Evolutionary conservation across 2,797 vertebrate species (phyloP), one percentile per base, ranked within the genome.

Genomic region (Allobates femoralis): DNA sequence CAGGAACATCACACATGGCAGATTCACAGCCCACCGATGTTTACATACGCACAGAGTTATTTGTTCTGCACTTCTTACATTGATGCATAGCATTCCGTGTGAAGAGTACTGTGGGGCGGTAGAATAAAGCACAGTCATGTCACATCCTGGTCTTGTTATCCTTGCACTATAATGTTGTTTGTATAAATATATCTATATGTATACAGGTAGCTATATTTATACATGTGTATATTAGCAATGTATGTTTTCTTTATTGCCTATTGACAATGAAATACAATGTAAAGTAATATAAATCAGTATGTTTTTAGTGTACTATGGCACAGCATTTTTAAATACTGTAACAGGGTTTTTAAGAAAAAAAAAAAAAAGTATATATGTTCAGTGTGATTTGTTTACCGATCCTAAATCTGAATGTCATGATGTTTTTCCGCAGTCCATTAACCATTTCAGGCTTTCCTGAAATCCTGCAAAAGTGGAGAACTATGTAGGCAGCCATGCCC

Each of bases 101-200:
- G 93, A 96, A 96, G 96, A 98, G 96, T 97, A 98, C 98, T 99
- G 98, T 98, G 97, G 58, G 64, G 50, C 60, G 97, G 94, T 90
- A 94, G 91, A 91, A 94, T 90, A 93, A 95, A 95, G 95, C 97
- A 97, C 97, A 96, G 95, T 96, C 95, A 96, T 92, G 95, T 96
- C 96, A 97, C 96, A 95, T 55, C 56, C 67, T 76, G 96, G 96
- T 97, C 94, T 97, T 96, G 96, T 97, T 97, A 95, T 96, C 96
- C 96, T 97, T 98, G 97, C 97, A 99, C 97, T 98, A 95, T 97
- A 96, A 97, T 77, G 58, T 85, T 79, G 71, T 85, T 85, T 88
- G 83, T 88, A 88, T 88, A 88, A 85, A 85, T 85, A 87, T 79
- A 79, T 87, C 86, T 87, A 87, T 79, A 88, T 67, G 84, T 56